Conservation (phyloP, 2,113 vertebrate genomes). For the Uria lomvia region DNA sequence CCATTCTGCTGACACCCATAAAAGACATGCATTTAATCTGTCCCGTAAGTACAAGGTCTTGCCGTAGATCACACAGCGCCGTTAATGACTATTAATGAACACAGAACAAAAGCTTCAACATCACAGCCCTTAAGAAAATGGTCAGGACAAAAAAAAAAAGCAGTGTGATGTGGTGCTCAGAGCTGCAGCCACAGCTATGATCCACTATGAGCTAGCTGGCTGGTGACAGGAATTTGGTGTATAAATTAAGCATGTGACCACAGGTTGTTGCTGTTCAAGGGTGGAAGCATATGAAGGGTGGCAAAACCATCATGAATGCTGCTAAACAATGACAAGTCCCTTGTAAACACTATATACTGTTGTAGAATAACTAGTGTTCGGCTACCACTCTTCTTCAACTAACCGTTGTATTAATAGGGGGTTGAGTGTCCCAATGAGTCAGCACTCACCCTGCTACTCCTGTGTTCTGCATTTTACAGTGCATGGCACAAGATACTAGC, state of each 20-base stretch:
- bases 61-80: background rate
- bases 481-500: background rate
- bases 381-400: background rate
- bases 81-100: background rate
- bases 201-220: background rate
- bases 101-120: background rate
- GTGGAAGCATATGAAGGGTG: background rate
- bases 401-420: background rate
- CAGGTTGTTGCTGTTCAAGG: background rate
- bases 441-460: background rate
- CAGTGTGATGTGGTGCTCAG: background rate
- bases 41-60: background rate
- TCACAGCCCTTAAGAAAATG: background rate
- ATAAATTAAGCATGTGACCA: background rate
- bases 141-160: rapidly evolving
- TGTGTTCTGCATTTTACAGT: background rate
- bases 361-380: background rate
- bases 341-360: background rate
- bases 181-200: background rate
- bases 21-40: background rate
- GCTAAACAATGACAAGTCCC: background rate
- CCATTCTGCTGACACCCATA: background rate
- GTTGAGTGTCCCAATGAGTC: background rate
- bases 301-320: background rate
- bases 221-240: background rate